Percentiles rank a stretch among this genome's conserved stretches.
phyloP scores from a whole-genome alignment of 2,797 vertebrate genomes.

The Periparus ater region DNA sequence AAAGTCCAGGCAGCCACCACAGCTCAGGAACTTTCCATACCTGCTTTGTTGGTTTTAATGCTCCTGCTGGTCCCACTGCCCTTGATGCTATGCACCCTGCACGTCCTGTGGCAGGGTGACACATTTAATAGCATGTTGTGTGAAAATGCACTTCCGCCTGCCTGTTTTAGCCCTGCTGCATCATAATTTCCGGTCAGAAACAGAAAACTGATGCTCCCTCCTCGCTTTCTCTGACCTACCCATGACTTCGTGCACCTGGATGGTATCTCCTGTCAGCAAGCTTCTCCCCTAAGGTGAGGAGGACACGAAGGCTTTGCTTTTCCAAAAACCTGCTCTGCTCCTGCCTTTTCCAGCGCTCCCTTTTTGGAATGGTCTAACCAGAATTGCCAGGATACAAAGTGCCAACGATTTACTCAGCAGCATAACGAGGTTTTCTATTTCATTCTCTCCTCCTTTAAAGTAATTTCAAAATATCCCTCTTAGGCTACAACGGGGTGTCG shows the following conservation, averaged over 20 bases:
- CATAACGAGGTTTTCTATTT: rapidly evolving
- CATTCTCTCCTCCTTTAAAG: neutral
- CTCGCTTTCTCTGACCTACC: neutral
- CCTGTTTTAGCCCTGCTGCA: conserved; percentile 30
- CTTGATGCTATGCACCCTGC: neutral
- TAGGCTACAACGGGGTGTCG: rapidly evolving
- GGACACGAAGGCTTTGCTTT: rapidly evolving
- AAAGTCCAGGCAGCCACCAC: neutral
- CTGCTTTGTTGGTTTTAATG: neutral
- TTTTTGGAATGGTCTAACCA: neutral
- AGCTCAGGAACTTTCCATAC: conserved; percentile 9
- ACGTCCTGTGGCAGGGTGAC: neutral
- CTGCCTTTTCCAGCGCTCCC: neutral
- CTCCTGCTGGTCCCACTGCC: neutral
- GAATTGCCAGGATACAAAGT: neutral
- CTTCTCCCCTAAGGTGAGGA: neutral
- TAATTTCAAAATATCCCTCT: neutral
- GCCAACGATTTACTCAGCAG: rapidly evolving
- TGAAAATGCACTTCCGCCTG: neutral
- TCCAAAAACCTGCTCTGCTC: neutral
- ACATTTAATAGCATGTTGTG: neutral
- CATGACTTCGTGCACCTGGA: neutral
- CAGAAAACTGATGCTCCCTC: neutral
- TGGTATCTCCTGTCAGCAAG: neutral
- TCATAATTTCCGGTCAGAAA: conserved; percentile 10